A percentile compares a stretch with the other conserved stretches of the same genome.
phyloP scores from a whole-genome alignment of 2,888 invertebrate species.

The Andrena bicolor region DNA sequence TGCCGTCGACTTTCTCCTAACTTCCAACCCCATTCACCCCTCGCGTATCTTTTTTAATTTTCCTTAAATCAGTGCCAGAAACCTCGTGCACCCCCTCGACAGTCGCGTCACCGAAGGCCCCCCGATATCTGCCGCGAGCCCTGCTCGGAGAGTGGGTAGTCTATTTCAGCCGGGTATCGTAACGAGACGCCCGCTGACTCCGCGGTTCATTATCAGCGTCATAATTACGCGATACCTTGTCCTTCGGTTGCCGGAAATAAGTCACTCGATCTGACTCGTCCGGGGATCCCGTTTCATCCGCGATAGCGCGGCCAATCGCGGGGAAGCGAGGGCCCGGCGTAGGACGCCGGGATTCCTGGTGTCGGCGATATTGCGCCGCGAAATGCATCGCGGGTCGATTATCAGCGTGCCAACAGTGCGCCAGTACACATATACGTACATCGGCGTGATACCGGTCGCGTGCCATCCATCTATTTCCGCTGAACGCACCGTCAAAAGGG shows the following conservation, averaged over 20 bases:
- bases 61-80: too few species aligned
- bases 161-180: conserved; percentile 40
- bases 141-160: conserved; percentile 6
- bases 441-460: conserved; percentile 75
- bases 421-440: conserved; percentile 8
- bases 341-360: conserved; percentile 8
- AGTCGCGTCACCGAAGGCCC: conserved; percentile 3
- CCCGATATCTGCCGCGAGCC: conserved; percentile 13
- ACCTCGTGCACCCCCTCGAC: not conserved
- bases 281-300: conserved; percentile 8
- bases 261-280: conserved; percentile 47
- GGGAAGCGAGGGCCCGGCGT: too few species aligned
- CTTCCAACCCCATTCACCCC: too few species aligned
- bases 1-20: too few species aligned
- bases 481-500: conserved; percentile 74
- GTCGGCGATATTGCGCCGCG: conserved; percentile 36
- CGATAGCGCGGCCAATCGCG: too few species aligned
- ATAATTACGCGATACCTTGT: conserved; percentile 56
- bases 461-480: conserved; percentile 81
- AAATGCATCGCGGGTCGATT: conserved; percentile 55
- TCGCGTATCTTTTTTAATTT: too few species aligned
- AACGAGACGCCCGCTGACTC: conserved; percentile 38
- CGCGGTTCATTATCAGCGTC: conserved; percentile 45
- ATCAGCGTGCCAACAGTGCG: conserved; percentile 46
- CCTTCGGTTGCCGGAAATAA: conserved; percentile 56